Evolutionary conservation across 2,113 vertebrate species (phyloP), one percentile per base, ranked within the genome.

Genomic region (Trinectes maculatus): DNA sequence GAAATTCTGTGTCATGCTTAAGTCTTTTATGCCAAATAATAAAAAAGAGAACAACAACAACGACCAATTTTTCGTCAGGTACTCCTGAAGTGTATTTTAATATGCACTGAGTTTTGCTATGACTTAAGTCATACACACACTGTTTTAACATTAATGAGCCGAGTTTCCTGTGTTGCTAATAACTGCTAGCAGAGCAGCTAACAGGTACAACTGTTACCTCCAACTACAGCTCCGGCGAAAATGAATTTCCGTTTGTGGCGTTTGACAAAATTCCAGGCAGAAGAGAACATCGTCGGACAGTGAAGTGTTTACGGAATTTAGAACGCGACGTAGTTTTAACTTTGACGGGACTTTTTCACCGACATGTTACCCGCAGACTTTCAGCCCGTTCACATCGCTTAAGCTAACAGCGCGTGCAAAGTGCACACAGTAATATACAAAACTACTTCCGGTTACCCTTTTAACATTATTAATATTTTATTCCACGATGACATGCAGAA

Each of bases 241-340:
- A 99, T 89, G 66, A 95, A 96, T 56, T 98, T 99, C 91, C 89
- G 95, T 88, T 93, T 97, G 80, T 99, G 97, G 21, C 96, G 95
- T 87, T 96, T 97, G 8, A 98, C 69, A 79, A 97, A 99, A 87
- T 88, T 94, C 95, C 96, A 98, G n/a, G 83, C 80, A 0, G 96
- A 93, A 9, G 91, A 90, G 44, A 98, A 91, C 96, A 99, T 99
- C 12, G 24, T 90, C 4, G 8, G 28, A 37, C 9, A 21, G 2
- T 7, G 9, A n/a, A 0, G 6, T 3, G 4, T 18, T 21, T 5
- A 44, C 12, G 5, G 36, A 29, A 5, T 4, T 12, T 24, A 62
- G 43, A 24, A 36, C 10, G 39, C 1, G 3, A 24, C 4, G 31
- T 6, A 19, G 5, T 37, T 43, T 60, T 28, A 63, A 26, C 48